These are phyloP conservation scores for Ranitomeya imitator DNA, from an alignment of 2,113 vertebrate genomes.

Conservation along the genomic window DNA sequence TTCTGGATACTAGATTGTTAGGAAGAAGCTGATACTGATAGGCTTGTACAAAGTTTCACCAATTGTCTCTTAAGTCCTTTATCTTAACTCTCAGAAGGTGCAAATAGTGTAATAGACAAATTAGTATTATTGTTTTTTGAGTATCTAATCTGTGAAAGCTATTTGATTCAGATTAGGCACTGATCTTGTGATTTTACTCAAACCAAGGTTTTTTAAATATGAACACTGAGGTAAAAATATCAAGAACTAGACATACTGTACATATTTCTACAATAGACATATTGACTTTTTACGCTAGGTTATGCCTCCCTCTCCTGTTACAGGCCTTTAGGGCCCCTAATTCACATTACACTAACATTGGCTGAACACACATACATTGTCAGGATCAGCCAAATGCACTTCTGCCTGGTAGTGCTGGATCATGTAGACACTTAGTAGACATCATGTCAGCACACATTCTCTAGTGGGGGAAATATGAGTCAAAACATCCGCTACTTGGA, in stretches of 20 bases:
- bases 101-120: not conserved
- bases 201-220: not conserved
- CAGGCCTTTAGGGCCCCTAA: no score
- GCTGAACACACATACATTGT: no score
- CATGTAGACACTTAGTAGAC: not conserved
- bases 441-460: slow-evolving; percentile 5
- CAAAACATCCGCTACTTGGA: slow-evolving; percentile 16
- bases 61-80: not conserved
- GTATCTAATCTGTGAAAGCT: not conserved
- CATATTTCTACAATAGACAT: no score
- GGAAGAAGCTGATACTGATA: not conserved
- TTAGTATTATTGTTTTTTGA: not conserved
- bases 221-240: not conserved
- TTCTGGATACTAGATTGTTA: not conserved
- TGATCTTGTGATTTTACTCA: not conserved
- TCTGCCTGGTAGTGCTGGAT: not conserved
- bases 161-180: not conserved
- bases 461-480: not conserved
- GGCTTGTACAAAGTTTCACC: not conserved
- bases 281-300: no score
- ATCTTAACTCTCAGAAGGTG: not conserved
- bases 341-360: no score
- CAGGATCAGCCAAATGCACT: not conserved
- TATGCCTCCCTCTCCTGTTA: no score
- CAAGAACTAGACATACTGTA: no score